phyloP scores from a whole-genome alignment of 2,888 invertebrate species.

The Girardia tigrina region DNA sequence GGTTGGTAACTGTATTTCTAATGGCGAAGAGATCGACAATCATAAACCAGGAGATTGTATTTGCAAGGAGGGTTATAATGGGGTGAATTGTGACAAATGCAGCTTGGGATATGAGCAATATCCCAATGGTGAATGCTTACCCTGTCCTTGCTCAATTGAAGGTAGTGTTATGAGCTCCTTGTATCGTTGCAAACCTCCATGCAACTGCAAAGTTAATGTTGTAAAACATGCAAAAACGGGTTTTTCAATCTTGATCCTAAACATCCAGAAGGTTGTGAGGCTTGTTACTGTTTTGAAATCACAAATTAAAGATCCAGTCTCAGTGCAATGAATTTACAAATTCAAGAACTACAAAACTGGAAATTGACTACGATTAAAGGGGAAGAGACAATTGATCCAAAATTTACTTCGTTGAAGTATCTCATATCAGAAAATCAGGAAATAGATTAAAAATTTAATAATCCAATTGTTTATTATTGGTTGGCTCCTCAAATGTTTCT shows the following conservation, averaged over 20 bases:
- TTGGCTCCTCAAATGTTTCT: conserved; percentile 64
- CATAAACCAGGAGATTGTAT: conserved; percentile 61
- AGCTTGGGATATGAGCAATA: conserved; percentile 41
- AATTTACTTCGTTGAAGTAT: conserved; percentile 5
- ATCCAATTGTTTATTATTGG: conserved; percentile 62
- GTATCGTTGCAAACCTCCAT: conserved; percentile 57
- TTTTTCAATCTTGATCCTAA: conserved; percentile 63
- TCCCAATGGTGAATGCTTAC: conserved; percentile 39
- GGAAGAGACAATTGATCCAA: not conserved
- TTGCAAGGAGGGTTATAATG: conserved; percentile 68
- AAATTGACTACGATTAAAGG: conserved; percentile 10
- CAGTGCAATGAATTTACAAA: conserved; percentile 8
- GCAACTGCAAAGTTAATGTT: conserved; percentile 58
- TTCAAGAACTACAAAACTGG: not conserved
- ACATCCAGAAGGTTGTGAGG: conserved; percentile 66
- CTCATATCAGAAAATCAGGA: not conserved
- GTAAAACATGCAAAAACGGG: conserved; percentile 70
- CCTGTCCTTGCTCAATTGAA: conserved; percentile 55
- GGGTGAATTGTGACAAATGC: conserved; percentile 45
- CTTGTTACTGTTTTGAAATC: conserved; percentile 80
- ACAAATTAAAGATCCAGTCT: conserved; percentile 55
- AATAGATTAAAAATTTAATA: conserved; percentile 16
- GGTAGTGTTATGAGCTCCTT: conserved; percentile 51
- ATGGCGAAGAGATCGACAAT: no score
- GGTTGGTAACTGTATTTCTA: no score